Base-by-base conservation (phyloP, 2,797 vertebrate genomes). In the Lepus townsendii region DNA sequence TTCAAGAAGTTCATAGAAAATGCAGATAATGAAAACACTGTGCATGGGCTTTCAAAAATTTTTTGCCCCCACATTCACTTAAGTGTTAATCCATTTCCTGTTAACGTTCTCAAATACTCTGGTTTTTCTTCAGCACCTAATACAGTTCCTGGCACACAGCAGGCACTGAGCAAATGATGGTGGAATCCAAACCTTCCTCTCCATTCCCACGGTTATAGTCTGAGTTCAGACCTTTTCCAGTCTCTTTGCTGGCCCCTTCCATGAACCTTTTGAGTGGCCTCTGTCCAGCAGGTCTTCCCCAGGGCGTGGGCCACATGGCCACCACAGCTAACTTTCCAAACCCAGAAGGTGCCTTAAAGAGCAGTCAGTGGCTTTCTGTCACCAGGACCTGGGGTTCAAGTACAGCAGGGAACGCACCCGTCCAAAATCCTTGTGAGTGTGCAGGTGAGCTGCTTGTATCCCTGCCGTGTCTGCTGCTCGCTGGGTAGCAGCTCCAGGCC, bases 101-200 rank as follows among this genome's bases (percentile, higher is more conserved):
- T 7, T 20, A 20, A 20, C 54, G 19, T 57, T 57, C 19, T 57
- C 17, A 57, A 12, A 20, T 20, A 13, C 54, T 20, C 17, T 57
- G 14, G 19, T 69, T 19, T 73, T 1, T 92, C 42, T 50, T 65
- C 47, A 75, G 75, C 26, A 50, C 42, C 72, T 35, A 52, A 60
- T 73, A 71, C 68, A 87, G 32, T 35, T n/a, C 73, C 83, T 78
- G 76, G 72, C 65, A 20, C n/a, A 22, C 13, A 52, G 54, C 12
- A 83, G 66, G 32, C 24, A 22, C 62, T 93, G 13, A 65, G 1
- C 32, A 10, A 42, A 42, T 62, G 26, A 14, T 22, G 88, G 42
- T 50, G 87, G 90, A 95, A 95, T 80, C 63, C 77, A 89, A 87
- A 65, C 6, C 3, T 4, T 87, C 47, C 62, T 73, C 52, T 88